Evolutionary conservation across 2,113 vertebrate genomes (phyloP).

Genomic region (Eonycteris spelaea): DNA sequence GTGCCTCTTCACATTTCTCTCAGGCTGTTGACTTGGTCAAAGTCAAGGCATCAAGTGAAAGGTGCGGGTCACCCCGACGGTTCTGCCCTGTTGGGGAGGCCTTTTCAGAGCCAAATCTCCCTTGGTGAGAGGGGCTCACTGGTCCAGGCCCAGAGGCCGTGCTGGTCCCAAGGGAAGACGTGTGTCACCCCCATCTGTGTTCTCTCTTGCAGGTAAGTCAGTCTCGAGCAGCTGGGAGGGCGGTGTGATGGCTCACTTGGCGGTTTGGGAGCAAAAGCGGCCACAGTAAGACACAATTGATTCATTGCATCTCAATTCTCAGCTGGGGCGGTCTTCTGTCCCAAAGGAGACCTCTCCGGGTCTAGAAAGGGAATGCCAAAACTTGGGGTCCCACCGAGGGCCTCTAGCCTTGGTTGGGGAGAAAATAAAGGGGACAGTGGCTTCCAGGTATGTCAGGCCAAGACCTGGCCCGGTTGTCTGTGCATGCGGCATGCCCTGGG

Average conservation of each 20-base stretch:
- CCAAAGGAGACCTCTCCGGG: background rate
- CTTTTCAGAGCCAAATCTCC: background rate
- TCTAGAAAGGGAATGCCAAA: background rate
- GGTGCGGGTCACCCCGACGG: no score
- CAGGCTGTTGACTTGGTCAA: background rate
- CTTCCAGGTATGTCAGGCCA: background rate
- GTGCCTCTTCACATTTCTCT: background rate
- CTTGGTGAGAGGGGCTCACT: fast-evolving
- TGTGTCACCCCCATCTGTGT: slow-evolving; percentile 67
- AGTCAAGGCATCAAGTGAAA: background rate
- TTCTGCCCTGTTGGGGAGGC: background rate
- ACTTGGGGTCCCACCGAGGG: background rate
- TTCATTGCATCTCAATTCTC: slow-evolving; percentile 68
- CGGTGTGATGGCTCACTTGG: slow-evolving; percentile 61
- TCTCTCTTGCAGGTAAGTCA: slow-evolving; percentile 84
- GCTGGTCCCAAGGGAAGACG: background rate
- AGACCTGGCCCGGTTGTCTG: background rate
- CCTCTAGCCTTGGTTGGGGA: background rate
- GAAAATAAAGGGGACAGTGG: background rate
- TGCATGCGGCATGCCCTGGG: slow-evolving; percentile 65
- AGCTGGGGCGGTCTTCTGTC: slow-evolving; percentile 48
- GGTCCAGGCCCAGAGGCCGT: background rate
- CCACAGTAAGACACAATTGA: slow-evolving; percentile 77
- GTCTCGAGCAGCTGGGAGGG: slow-evolving; percentile 64
- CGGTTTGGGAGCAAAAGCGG: slow-evolving; percentile 66